Conservation (phyloP, 2,797 vertebrate species). For the Sternotherus odoratus region DNA sequence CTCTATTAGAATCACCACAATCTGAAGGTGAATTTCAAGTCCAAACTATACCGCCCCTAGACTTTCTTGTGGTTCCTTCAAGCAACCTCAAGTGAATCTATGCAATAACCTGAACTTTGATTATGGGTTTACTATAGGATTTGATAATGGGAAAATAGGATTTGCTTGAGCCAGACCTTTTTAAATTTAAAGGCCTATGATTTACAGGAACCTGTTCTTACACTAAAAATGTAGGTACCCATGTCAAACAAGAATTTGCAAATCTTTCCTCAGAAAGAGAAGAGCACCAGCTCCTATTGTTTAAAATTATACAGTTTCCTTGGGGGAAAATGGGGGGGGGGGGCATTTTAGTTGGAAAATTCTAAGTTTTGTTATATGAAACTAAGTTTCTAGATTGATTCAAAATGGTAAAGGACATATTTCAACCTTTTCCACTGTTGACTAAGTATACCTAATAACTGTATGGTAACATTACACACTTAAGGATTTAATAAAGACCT, state of each 20-base stretch:
- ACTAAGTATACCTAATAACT: neutral
- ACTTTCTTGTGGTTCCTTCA: neutral
- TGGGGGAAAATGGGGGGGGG: neutral
- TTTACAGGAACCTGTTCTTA: neutral
- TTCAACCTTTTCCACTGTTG: neutral
- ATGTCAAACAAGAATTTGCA: neutral
- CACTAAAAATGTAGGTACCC: neutral
- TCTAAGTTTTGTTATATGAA: neutral
- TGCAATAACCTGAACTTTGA: neutral
- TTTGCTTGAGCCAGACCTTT: neutral
- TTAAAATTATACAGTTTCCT: neutral
- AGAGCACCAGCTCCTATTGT: neutral
- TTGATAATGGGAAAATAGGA: neutral
- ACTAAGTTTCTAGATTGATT: neutral
- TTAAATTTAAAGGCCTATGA: neutral
- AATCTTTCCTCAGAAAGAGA: neutral
- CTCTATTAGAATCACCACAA: neutral
- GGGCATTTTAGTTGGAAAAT: neutral
- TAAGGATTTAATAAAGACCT: neutral
- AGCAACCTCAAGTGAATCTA: neutral
- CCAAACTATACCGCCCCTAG: neutral
- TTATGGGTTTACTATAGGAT: neutral
- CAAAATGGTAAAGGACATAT: neutral
- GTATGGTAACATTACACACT: neutral
- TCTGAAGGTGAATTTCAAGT: slow-evolving; percentile 38